phyloP scores from a whole-genome alignment of 2,113 vertebrate species.

The Lipophrys pholis region DNA sequence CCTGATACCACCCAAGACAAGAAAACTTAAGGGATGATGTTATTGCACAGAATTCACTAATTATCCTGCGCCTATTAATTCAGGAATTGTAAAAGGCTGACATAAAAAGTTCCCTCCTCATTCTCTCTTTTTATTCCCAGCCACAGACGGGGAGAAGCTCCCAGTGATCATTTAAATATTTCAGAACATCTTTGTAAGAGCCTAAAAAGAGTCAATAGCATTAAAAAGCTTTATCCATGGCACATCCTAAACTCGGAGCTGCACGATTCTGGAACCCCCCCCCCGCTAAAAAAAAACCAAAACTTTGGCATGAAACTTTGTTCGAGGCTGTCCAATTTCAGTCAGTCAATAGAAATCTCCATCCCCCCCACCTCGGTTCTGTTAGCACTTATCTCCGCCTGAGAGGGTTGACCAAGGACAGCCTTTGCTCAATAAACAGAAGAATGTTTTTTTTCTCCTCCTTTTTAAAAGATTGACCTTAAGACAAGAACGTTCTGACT shows the following conservation, averaged over 20 bases:
- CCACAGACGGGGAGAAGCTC: conserved; percentile 71
- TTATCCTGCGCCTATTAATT: conserved; percentile 76
- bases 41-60: conserved; percentile 74
- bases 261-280: conserved; percentile 61
- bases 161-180: conserved; percentile 80
- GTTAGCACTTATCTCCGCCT: conserved; percentile 71
- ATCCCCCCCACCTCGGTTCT: conserved; percentile 53
- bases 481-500: conserved; percentile 65
- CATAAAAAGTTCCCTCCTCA: conserved; percentile 69
- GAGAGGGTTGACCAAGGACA: conserved; percentile 74
- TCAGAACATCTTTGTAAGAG: conserved; percentile 75
- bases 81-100: conserved; percentile 69
- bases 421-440: conserved; percentile 71
- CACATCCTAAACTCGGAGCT: conserved; percentile 48
- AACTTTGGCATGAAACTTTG: conserved; percentile 72
- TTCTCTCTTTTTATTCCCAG: conserved; percentile 68
- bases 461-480: conserved; percentile 74
- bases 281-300: conserved; percentile 12
- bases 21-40: conserved; percentile 70
- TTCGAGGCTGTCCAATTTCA: conserved; percentile 74
- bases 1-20: conserved; percentile 66
- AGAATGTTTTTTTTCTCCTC: conserved; percentile 58
- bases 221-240: conserved; percentile 70
- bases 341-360: conserved; percentile 73
- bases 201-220: conserved; percentile 75